phyloP scores from a whole-genome alignment of 2,888 invertebrate species.

The Sylvicola cinctus region DNA sequence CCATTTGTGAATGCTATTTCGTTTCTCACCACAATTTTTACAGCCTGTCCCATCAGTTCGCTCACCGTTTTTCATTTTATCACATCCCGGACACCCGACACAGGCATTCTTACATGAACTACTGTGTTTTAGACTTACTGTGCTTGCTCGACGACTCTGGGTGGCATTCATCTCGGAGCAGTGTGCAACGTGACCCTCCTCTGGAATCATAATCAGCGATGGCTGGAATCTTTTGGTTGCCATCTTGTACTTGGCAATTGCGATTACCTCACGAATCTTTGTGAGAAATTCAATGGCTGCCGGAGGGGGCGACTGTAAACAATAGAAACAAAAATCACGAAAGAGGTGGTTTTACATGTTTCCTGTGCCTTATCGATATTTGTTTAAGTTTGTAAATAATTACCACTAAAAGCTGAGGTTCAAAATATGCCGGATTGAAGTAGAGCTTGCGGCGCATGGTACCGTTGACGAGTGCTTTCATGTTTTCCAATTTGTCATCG shows the following conservation, averaged over 20 bases:
- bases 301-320: conserved; percentile 66
- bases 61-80: conserved; percentile 11
- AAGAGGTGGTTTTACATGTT: too few relatives aligned
- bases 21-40: conserved; percentile 42
- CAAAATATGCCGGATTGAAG: conserved; percentile 82
- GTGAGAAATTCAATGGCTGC: conserved; percentile 75
- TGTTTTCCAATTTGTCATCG: conserved; percentile 41
- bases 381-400: conserved; percentile 2
- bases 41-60: conserved; percentile 7
- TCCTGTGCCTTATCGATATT: too few relatives aligned
- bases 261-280: conserved; percentile 77
- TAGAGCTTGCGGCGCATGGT: conserved; percentile 60
- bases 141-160: conserved; percentile 33
- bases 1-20: conserved; percentile 55
- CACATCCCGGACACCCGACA: conserved; percentile 47
- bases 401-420: conserved; percentile 65
- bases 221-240: conserved; percentile 60
- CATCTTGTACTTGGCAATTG: conserved; percentile 79
- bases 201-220: conserved; percentile 57
- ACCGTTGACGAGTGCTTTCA: conserved; percentile 41
- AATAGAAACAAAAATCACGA: conserved; percentile 10
- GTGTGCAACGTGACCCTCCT: conserved; percentile 37
- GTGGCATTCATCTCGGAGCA: conserved; percentile 12
- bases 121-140: conserved; percentile 36
- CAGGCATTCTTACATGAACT: conserved; percentile 34